phyloP scores from a whole-genome alignment of 2,888 invertebrate genomes.

The Nebria salina region DNA sequence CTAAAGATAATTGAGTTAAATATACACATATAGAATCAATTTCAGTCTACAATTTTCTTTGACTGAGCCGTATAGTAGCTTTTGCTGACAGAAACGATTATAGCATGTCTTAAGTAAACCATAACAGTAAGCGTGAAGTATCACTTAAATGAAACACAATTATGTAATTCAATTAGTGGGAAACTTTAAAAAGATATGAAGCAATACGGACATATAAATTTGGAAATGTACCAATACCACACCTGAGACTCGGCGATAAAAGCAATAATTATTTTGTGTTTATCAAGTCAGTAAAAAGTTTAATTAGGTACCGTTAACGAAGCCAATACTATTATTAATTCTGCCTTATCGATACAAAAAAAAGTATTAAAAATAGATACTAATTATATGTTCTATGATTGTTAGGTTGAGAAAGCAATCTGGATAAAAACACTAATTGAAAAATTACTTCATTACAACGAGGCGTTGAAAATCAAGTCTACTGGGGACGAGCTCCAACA shows the following conservation, averaged over 20 bases:
- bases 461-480: slow-evolving; percentile 1
- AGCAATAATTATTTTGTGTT: neutral
- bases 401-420: neutral
- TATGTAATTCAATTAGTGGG: too few relatives aligned
- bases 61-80: too few relatives aligned
- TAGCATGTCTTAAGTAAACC: too few relatives aligned
- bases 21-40: too few relatives aligned
- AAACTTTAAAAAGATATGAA: too few relatives aligned
- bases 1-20: too few relatives aligned
- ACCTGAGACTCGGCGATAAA: neutral
- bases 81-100: too few relatives aligned
- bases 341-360: neutral
- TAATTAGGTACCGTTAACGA: neutral
- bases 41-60: too few relatives aligned
- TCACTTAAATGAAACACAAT: too few relatives aligned
- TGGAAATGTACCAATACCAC: neutral
- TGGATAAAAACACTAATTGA: neutral
- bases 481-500: neutral
- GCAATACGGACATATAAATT: too few relatives aligned
- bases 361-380: neutral
- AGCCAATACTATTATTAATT: neutral
- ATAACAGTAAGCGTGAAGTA: too few relatives aligned
- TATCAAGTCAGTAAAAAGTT: neutral
- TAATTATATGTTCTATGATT: neutral
- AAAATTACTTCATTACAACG: neutral